Evolutionary conservation across 2,113 vertebrate genomes (phyloP).

Genomic region (Brachyistius frenatus): DNA sequence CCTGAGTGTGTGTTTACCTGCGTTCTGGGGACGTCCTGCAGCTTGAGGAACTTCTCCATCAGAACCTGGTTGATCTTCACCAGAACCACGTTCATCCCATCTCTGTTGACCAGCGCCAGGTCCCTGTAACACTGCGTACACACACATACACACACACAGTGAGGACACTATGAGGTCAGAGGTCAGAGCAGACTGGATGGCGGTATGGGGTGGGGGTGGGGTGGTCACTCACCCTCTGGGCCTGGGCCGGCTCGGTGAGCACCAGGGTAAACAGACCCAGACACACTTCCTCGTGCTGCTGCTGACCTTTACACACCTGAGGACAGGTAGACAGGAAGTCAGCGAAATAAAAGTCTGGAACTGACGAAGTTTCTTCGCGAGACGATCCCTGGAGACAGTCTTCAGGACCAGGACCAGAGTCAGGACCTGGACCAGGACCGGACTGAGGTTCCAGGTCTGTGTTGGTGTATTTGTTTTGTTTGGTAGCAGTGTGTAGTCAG

Average conservation of each 20-base stretch:
- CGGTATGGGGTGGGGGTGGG: too few species aligned
- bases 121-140: conserved; percentile 91
- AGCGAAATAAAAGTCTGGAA: too few species aligned
- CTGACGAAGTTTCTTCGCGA: too few species aligned
- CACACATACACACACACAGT: conserved; percentile 26
- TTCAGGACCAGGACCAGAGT: too few species aligned
- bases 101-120: conserved; percentile 92
- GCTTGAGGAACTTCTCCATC: conserved; percentile 96
- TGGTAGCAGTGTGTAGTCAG: too few species aligned
- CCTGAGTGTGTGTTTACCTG: conserved; percentile 54
- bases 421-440: too few species aligned
- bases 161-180: conserved; percentile 6
- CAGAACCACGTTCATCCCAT: conserved; percentile 93
- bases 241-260: conserved; percentile 90
- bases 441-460: too few species aligned
- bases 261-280: conserved; percentile 92
- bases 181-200: neutral
- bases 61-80: conserved; percentile 97
- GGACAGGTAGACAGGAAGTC: neutral
- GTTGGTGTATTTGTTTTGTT: too few species aligned
- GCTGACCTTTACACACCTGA: conserved; percentile 95
- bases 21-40: conserved; percentile 88
- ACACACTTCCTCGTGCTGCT: conserved; percentile 96
- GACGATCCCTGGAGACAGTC: too few species aligned
- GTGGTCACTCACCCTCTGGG: conserved; percentile 88